Evolutionary conservation across 2,888 invertebrate genomes (phyloP), one percentile per base, ranked within the genome.

Genomic region (Mesochorus sp.): DNA sequence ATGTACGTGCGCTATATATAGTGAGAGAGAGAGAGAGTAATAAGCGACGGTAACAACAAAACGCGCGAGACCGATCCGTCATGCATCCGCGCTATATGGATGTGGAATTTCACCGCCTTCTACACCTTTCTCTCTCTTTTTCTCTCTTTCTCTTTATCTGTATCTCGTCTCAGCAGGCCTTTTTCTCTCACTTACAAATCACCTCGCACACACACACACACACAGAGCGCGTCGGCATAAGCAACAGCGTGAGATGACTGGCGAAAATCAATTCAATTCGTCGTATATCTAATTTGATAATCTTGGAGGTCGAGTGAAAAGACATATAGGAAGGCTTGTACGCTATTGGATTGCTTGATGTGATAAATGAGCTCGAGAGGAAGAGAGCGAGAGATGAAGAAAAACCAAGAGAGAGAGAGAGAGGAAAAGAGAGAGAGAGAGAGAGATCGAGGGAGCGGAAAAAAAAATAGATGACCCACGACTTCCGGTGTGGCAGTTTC

Each of bases 261-360:
- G 85, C 86, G 70, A 83, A 86, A 88, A 85, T 85, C 84, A 86
- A 87, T 87, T 85, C 86, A 86, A 85, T 83, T 84, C 83, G 73
- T 84, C 72, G 88, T 87, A 86, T 89, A 90, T 90, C 90, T 89
- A 87, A 88, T 88, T 88, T 83, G 87, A 88, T 88, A 85, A 89
- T 89, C 89, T 88, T 74, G 77, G 80, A 59, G 74, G 80, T 73
- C 70, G 74, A 78, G 80, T 73, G 80, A 82, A 83, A 80, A 79
- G 76, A 80, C 70, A 77, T 67, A 76, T n/a, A n/a, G 57, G 79
- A 73, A 67, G 57, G 61, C 68, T 71, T 61, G 59, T 49, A 59
- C 75, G n/a, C n/a, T n/a, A n/a, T 68, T 57, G 64, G 70, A 81
- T 77, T 77, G 74, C 61, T 67, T 72, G 80, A 80, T 80, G 70